Evolutionary conservation across 2,113 vertebrate species (phyloP), one percentile per base, ranked within the genome.

Genomic region (Numenius arquata): DNA sequence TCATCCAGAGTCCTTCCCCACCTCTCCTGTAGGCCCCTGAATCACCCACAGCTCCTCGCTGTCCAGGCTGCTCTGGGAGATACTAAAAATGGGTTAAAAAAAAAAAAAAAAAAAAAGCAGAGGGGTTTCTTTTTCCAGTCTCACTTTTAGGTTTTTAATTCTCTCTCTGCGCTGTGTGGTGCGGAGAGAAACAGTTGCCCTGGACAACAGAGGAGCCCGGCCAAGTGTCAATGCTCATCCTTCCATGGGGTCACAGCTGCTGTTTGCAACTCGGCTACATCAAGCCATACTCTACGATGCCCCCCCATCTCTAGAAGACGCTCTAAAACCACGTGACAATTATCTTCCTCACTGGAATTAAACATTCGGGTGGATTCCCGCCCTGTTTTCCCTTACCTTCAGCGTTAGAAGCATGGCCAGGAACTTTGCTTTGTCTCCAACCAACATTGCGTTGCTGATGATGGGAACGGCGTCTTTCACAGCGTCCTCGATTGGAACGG

Each of bases 371-470:
- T 32, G 30, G 36, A 22, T 73, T 58, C 71, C 74, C 27, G 9
- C 0, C 72, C 79, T 15, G 3, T 23, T 63, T 50, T 18, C 75
- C 58, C 4, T 80, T 89, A 99, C 99, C 99, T 99, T 99, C 3
- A 99, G 84, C 0, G 99, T 99, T 56, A 99, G 97, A 38, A 99
- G 98, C 97, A 99, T 98, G 15, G 98, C 96, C 6, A 99, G 98
- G 70, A 99, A 99, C 62, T 99, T 99, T 55, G 97, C 98, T 97
- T 98, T 99, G 97, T 99, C 99, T 27, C 99, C 99, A 25, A 99
- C 99, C 85, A 99, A 55, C 98, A 99, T 98, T 34, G 99, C 99
- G 1, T 99, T 98, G 74, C 99, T 99, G 80, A 99, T 77, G 52
- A 99, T 98, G 21, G 99, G 99, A n/a, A 99, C n/a, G 0, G 97